These are phyloP conservation scores for Micromys minutus DNA, from an alignment of 2,113 vertebrate genomes.

Conservation along the genomic window DNA sequence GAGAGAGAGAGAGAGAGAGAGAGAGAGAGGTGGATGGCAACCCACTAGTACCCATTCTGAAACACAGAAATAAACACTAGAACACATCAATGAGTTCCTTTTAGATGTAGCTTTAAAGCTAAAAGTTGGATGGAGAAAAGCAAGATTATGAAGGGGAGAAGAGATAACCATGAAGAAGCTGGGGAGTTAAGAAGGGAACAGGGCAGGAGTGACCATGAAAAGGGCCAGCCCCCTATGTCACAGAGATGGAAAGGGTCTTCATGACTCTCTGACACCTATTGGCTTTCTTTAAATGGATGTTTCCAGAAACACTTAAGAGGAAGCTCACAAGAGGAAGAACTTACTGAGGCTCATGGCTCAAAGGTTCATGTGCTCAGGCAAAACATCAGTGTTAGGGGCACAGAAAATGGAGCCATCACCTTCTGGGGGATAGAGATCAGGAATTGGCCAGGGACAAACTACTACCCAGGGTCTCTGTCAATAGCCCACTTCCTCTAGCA, in stretches of 20 bases:
- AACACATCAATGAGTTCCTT: not conserved
- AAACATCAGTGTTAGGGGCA: not conserved
- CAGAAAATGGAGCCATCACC: not conserved
- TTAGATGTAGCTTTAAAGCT: not conserved
- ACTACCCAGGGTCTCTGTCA: not conserved
- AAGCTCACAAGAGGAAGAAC: not conserved
- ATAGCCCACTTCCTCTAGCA: not conserved
- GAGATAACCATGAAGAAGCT: not conserved
- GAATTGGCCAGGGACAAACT: not conserved
- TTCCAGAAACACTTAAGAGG: not conserved
- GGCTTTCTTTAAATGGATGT: not conserved
- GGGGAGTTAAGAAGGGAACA: not conserved
- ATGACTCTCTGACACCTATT: too few species aligned
- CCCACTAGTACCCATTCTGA: not conserved
- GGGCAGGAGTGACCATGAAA: not conserved
- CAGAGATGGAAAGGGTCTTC: not conserved
- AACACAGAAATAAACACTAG: not conserved
- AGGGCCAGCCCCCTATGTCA: not conserved
- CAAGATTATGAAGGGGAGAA: not conserved
- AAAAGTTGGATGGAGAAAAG: not conserved
- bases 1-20: not conserved
- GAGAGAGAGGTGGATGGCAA: not conserved
- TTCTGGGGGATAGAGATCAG: not conserved
- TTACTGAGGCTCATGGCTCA: too few species aligned
- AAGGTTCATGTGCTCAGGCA: not conserved